Evolutionary conservation across 2,113 vertebrate species (phyloP).

Genomic region (Antechinus flavipes): DNA sequence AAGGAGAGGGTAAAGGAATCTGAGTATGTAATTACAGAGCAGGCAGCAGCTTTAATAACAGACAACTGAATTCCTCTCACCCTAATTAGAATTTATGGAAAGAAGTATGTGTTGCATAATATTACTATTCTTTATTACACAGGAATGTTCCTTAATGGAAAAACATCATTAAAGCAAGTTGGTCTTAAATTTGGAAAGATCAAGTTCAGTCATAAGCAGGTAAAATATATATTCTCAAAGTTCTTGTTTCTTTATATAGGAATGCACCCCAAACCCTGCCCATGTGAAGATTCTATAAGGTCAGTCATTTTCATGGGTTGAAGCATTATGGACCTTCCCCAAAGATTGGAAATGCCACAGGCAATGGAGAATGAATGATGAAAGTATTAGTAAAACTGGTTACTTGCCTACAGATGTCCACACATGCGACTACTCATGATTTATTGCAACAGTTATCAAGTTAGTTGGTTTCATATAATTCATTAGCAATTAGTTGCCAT

Average conservation of each 20-base stretch:
- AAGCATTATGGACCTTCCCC: constrained; percentile 73
- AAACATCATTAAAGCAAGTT: constrained; percentile 60
- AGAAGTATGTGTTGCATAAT: constrained; percentile 55
- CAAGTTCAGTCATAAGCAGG: constrained; percentile 47
- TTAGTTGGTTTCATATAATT: constrained; percentile 76
- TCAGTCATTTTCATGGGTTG: constrained; percentile 72
- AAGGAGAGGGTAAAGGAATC: constrained; percentile 19
- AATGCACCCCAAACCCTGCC: constrained; percentile 61
- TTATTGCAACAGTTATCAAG: constrained; percentile 81
- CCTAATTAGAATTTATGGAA: constrained; percentile 59
- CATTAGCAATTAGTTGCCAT: constrained; percentile 83
- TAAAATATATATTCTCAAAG: constrained; percentile 26
- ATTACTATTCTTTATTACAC: background rate
- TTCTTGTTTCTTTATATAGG: background rate
- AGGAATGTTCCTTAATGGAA: constrained; percentile 47
- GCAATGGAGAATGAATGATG: constrained; percentile 75
- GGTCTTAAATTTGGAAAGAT: constrained; percentile 53
- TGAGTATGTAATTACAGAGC: constrained; percentile 16
- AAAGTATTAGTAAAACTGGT: constrained; percentile 78
- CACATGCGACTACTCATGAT: constrained; percentile 83
- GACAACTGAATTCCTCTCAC: constrained; percentile 58
- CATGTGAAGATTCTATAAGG: constrained; percentile 63
- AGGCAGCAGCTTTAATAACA: constrained; percentile 57
- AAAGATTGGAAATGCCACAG: constrained; percentile 71
- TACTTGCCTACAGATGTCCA: constrained; percentile 86